Base-by-base conservation (phyloP, 2,888 invertebrate species). In the Sisyra nigra region DNA sequence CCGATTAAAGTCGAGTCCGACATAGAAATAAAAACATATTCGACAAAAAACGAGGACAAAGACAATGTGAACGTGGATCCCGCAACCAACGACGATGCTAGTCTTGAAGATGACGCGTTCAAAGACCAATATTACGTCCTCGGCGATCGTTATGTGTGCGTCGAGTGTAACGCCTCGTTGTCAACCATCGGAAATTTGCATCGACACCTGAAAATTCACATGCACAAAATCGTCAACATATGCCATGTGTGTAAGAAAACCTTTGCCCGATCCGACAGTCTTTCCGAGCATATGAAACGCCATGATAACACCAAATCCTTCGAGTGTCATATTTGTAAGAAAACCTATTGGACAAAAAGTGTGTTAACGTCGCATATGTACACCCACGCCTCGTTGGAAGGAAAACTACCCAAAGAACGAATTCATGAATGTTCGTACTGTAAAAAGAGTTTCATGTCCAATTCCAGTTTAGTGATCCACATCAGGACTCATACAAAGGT, bases 401-500 rank as follows among this genome's bases (percentile, higher is more conserved):
- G 17, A 9, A 36, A 43, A 15, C 15, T n/a, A 15, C 9, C 32
- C 10, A 33, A 43, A 14, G 30, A 37, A 30, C 31, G 32, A 24
- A 10, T n/a, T 5, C 36, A 43, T 10, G 18, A 36, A 19, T 43
- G 42, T 43, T 38, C 37, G 9, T 43, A 43, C 29, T 43, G 42
- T 43, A 17, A 38, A 37, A 43, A 43, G 30, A 8, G 31, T 30
- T 43, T 43, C 37, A 31, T 38, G 19, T 43, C 42, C 30, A 43
- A 43, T 31, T 43, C 42, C n/a, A 38, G 42, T n/a, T 37, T 43
- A 14, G 17, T 43, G 10, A 43, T 43, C 30, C 42, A 43, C 30
- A 43, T 37, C 3, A 34, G 42, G 18, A 43, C 42, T 8, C 42
- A 43, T 14, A 43, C 42, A 17, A 36, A 37, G 30, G 42, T 43